Base-by-base conservation (phyloP, 2,113 vertebrate genomes). In the Polypterus senegalus region DNA sequence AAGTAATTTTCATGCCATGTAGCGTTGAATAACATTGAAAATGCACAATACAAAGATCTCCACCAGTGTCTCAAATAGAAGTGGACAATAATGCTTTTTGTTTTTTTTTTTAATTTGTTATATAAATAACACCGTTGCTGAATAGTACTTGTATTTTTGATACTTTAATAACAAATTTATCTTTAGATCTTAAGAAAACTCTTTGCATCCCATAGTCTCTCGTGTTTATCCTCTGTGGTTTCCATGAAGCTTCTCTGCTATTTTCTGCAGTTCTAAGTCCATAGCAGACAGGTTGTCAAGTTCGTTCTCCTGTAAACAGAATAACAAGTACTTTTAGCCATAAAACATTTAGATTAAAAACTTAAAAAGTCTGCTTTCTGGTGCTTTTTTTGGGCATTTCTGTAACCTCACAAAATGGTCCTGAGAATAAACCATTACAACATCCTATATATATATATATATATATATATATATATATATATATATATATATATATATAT, bases 251-350 rank as follows among this genome's bases (percentile, higher is more conserved):
- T 89, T 91, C 71, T 89, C 77, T 2, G 88, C 88, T 56, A 94
- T 92, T 69, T 90, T 90, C 85, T 94, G 91, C 69, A 96, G 72
- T 70, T 94, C 91, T 77, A 84, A 67, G 65, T 98, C 92, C 90
- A 94, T 92, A 0, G 85, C 84, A 3, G 90, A 89, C 43, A 97
- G 75, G 66, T 91, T 93, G 67, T 92, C 88, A 73, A 94, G 80
- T 65, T 94, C 82, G 48, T 89, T 92, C 63, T 92, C 88, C 93
- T 89, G 82, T 10, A 49, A 70, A 47, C 75, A 54, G 7, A 62
- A 46, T 62, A 47, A 27, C 27, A 27, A 27, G 27, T 27, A 27
- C 27, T 27, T 27, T 27, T 27, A 27, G 27, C 27, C 27, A 27
- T 27, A 27, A 27, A n/a, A n/a, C n/a, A n/a, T n/a, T n/a, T n/a